Conservation (phyloP, 2,113 vertebrate species). For the Agapornis roseicollis region DNA sequence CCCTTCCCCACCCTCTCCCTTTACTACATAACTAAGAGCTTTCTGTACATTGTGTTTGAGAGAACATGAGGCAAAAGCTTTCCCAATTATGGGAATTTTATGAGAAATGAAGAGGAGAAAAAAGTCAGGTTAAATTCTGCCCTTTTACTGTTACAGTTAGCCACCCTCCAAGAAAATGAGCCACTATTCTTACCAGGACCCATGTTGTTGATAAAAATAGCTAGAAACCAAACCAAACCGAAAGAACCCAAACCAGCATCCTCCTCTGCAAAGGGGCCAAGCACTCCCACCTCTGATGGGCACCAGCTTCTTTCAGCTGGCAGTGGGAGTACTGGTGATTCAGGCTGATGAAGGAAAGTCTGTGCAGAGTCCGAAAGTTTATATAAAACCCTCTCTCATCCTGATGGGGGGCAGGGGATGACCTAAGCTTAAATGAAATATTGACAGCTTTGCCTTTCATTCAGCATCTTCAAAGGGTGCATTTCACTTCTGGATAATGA, state of each 20-base stretch:
- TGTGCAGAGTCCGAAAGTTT: background rate
- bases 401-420: background rate
- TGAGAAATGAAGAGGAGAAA: background rate
- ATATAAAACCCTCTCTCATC: background rate
- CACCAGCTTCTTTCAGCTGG: background rate
- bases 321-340: background rate
- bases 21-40: background rate
- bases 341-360: background rate
- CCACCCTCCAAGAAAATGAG: background rate
- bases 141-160: background rate
- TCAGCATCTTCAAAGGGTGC: background rate
- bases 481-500: background rate
- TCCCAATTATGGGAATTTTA: background rate
- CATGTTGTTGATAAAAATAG: background rate
- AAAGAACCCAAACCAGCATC: fast-evolving
- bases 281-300: background rate
- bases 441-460: background rate
- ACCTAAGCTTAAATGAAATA: background rate
- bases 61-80: background rate
- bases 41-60: background rate
- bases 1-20: background rate
- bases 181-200: background rate
- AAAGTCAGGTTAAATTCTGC: background rate
- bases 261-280: background rate
- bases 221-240: background rate